Percentiles rank a stretch among this genome's conserved stretches.
These are phyloP conservation scores for Hiodon tergisus DNA, from an alignment of 2,113 vertebrate genomes.

Conservation along the genomic window DNA sequence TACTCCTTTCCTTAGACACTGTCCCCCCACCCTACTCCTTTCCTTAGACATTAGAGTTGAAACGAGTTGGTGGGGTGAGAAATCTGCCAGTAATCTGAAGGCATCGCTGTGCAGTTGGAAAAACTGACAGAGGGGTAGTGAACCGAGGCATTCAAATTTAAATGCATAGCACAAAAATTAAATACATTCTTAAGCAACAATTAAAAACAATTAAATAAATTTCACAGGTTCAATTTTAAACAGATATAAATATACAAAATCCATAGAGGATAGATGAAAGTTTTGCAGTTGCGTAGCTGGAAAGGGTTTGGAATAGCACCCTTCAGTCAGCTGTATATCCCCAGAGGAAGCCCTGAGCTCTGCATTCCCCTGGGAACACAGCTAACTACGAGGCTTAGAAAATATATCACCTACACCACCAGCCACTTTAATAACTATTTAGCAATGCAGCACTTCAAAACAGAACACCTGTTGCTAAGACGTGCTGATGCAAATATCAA, in stretches of 20 bases:
- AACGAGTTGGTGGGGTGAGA: too few species aligned
- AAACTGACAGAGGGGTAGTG: too few species aligned
- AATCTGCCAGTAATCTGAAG: too few species aligned
- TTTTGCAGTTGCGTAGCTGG: conserved; percentile 16
- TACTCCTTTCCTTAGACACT: too few species aligned
- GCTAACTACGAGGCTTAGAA: conserved; percentile 42
- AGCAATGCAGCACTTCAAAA: conserved; percentile 75
- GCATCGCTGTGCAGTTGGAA: too few species aligned
- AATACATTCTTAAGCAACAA: too few species aligned
- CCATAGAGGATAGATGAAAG: conserved; percentile 17
- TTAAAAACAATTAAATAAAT: too few species aligned
- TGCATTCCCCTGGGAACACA: not conserved
- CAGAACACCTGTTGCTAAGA: conserved; percentile 72
- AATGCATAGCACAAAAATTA: too few species aligned
- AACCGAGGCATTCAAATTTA: not conserved
- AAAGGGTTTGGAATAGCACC: conserved; percentile 23
- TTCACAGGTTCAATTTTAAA: too few species aligned
- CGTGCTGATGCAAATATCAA: conserved; percentile 84
- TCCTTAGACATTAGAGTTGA: too few species aligned
- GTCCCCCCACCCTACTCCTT: too few species aligned
- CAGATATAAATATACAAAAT: too few species aligned
- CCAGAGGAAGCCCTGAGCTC: conserved; percentile 1
- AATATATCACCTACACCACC: conserved; percentile 55
- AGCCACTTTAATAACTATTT: conserved; percentile 58
- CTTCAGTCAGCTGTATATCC: conserved; percentile 11